Base-by-base conservation (phyloP, 1,140 invertebrate genomes). In the Neomicropteryx cornuta region DNA sequence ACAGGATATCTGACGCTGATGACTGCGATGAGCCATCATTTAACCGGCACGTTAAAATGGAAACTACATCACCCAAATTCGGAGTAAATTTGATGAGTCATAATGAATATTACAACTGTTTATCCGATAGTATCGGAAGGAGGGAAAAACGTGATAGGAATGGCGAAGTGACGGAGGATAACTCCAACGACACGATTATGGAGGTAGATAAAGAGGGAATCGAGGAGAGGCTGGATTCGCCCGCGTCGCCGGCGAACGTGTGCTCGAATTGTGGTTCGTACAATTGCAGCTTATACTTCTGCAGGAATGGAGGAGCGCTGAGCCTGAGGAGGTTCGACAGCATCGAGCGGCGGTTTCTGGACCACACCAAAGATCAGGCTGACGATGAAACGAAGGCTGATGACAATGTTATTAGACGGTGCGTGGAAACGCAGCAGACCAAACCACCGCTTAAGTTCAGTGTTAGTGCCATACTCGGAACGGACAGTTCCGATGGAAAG, bases 401-500 rank as follows among this genome's bases (percentile, higher is more conserved):
- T 17, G 61, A 62, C 2, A 46, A 61, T 44, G 60, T 66, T 18
- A 53, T 60, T 38, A 59, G 41, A 43, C 65, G 60, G 46, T 62
- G 60, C 18, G 56, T 66, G 16, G 61, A 51, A 40, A 47, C 37
- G 21, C 56, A 58, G 33, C 58, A 54, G 40, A 64, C 62, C 38
- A 87, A 86, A 50, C 87, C 87, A 0, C 76, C 87, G 47, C 71
- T 93, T 40, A 93, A 93, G 63, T 93, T 93, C 62, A 90, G 88
- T 73, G 87, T 93, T 37, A 89, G 80, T 68, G 87, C 87, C 11
- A 93, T 93, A 47, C 69, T 93, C 28, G 84, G 84, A 72, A 76
- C 11, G 84, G 87, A 58, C 83, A 84, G 21, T 87, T 83, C 84
- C 77, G 81, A 27, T 73, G 77, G 47, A 79, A 77, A 47, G 70